Base-by-base conservation (phyloP, 2,797 vertebrate species). In the Acanthopagrus latus region DNA sequence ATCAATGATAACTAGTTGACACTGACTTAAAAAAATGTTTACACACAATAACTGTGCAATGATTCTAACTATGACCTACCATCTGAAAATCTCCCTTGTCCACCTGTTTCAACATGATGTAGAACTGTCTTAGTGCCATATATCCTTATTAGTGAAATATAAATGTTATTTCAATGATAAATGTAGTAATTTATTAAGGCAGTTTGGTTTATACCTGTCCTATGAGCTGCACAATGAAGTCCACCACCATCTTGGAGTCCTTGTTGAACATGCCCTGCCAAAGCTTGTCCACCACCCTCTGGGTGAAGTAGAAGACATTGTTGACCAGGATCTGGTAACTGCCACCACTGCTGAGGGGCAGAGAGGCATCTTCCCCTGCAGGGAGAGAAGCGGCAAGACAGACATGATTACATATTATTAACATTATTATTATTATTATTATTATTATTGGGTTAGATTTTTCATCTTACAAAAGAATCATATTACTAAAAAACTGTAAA, bases 221-320 rank as follows among this genome's bases (percentile, higher is more conserved):
- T 67, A 99, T 99, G 68, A 99, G 96, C 91, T 99, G 98, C 89
- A 98, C 97, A 51, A 99, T 97, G 91, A 99, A 99, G 75, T 99
- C 98, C 91, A 99, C 97, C 80, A 99, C 97, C 83, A 98, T 95
- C 86, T 99, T 99, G 91, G 98, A 98, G 89, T 99, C 98, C 93
- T 98, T 99, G 94, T 98, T 99, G 95, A 99, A 99, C 97, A 99
- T 98, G 81, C 98, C 97, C 95, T 99, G 98, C 98, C 98, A 99
- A 86, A 99, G 96, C 88, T 99, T 99, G 94, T 99, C 98, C 91
- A 99, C 98, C 81, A 99, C 97, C 58, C 98, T 96, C 86, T 99
- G 98, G 12, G 96, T 97, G 92, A 99, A 99, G 93, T 99, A 99
- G 94, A 99, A 99, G 59, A 99, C 98, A 1, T 99, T 99, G 95